Percentiles rank a stretch among this genome's conserved stretches.
phyloP scores from a whole-genome alignment of 2,797 vertebrate genomes.

The Phataginus tetradactyla region DNA sequence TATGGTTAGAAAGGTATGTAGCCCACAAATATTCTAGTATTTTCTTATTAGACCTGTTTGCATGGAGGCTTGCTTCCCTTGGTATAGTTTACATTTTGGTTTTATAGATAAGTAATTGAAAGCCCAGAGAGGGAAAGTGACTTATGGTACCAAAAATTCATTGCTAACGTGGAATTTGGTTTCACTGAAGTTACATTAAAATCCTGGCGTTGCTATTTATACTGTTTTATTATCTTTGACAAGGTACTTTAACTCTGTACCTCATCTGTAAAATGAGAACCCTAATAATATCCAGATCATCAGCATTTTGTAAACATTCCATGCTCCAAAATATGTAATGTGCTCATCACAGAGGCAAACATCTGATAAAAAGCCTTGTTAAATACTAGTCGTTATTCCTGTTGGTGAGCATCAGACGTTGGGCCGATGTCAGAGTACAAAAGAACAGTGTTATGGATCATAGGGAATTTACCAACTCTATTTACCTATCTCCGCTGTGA shows the following conservation, averaged over 20 bases:
- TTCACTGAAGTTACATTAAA: background rate
- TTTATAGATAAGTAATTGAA: slow-evolving; percentile 7
- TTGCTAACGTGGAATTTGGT: slow-evolving; percentile 16
- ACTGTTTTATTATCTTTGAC: background rate
- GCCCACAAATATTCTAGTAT: background rate
- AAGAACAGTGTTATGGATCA: background rate
- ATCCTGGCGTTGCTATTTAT: background rate
- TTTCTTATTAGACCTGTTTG: background rate
- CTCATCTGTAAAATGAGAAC: background rate
- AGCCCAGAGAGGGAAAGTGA: background rate
- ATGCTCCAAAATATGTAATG: background rate
- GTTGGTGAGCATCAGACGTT: background rate
- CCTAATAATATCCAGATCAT: background rate
- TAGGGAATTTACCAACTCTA: background rate
- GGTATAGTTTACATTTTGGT: background rate
- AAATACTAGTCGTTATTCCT: slow-evolving; percentile 34
- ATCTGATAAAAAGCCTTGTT: background rate
- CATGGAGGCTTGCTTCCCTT: background rate
- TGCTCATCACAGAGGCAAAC: background rate
- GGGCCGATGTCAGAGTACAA: background rate
- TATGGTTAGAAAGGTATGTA: background rate
- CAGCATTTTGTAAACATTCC: slow-evolving; percentile 15
- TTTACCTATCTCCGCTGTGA: background rate
- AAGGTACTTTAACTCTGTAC: background rate
- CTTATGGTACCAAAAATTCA: background rate